phyloP scores from a whole-genome alignment of 2,113 vertebrate species.

The Brevimyrus niger region DNA sequence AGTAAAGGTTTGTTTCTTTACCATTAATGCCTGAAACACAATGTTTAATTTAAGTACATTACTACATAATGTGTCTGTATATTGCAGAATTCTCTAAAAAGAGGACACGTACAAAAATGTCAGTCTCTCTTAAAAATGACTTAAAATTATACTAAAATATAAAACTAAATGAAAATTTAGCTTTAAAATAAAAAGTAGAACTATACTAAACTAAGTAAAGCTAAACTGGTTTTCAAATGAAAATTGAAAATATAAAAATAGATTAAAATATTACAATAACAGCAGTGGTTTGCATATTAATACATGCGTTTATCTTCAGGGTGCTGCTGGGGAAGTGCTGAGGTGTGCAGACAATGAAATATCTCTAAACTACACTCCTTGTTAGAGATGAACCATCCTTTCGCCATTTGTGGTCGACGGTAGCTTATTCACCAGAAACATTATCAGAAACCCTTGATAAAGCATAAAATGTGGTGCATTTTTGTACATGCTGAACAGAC shows the following conservation, averaged over 20 bases:
- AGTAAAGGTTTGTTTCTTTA: neutral
- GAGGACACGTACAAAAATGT: neutral
- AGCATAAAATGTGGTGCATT: neutral
- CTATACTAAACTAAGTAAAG: neutral
- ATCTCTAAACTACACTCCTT: neutral
- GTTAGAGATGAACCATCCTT: neutral
- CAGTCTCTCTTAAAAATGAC: neutral
- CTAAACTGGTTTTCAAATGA: neutral
- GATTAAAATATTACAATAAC: neutral
- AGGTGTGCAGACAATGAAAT: neutral
- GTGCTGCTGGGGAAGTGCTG: neutral
- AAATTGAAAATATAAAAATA: neutral
- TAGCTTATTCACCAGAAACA: neutral
- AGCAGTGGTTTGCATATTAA: neutral
- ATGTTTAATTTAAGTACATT: neutral
- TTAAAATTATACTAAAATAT: neutral
- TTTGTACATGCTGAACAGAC: neutral
- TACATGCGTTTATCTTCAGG: neutral
- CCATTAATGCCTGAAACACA: neutral
- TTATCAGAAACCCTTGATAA: neutral
- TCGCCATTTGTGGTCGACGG: neutral
- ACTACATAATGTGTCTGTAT: neutral
- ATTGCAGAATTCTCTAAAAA: neutral
- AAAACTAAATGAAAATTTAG: neutral
- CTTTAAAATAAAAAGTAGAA: neutral